These are phyloP conservation scores for Ditylenchus weischeri DNA, from an alignment of 2,888 invertebrate genomes.

Conservation along the genomic window DNA sequence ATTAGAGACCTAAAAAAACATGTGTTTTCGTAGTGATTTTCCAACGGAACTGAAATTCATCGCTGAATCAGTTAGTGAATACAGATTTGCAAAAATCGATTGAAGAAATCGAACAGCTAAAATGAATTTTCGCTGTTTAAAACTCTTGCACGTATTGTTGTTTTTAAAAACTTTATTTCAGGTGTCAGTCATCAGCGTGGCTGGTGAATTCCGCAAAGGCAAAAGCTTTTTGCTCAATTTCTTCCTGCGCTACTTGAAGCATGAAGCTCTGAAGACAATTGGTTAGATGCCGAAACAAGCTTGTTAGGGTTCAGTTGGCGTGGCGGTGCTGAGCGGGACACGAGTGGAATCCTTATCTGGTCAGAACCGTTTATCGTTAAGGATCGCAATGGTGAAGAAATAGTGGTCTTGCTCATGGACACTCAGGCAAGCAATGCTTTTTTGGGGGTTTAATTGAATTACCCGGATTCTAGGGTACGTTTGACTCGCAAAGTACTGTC, in stretches of 20 bases:
- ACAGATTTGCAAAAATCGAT: neutral
- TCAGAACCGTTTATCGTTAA: constrained; percentile 77
- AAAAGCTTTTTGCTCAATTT: constrained; percentile 71
- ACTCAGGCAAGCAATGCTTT: constrained; percentile 62
- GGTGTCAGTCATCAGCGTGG: constrained; percentile 87
- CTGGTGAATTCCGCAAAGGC: constrained; percentile 54
- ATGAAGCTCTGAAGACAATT: constrained; percentile 62
- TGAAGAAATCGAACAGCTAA: neutral
- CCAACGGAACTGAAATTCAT: too few relatives aligned
- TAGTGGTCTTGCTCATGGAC: constrained; percentile 76
- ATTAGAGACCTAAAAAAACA: too few relatives aligned
- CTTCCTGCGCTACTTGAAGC: constrained; percentile 85
- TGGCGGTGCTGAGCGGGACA: constrained; percentile 46
- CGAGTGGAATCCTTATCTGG: constrained; percentile 86
- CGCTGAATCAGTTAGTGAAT: too few relatives aligned
- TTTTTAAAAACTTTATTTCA: constrained; percentile 58
- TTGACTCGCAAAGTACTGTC: constrained; percentile 95
- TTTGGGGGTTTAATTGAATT: too few relatives aligned
- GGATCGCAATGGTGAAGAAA: constrained; percentile 59
- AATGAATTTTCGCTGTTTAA: too few relatives aligned
- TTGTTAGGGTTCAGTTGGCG: constrained; percentile 48
- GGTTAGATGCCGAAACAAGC: constrained; percentile 39
- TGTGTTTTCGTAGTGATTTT: too few relatives aligned
- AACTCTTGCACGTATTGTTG: neutral
- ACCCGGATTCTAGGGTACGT: constrained; percentile 73